Percentiles rank a stretch among this genome's conserved stretches.
These are phyloP conservation scores for Harlomillsia oculata DNA, from an alignment of 1,140 invertebrate genomes.

Conservation along the genomic window DNA sequence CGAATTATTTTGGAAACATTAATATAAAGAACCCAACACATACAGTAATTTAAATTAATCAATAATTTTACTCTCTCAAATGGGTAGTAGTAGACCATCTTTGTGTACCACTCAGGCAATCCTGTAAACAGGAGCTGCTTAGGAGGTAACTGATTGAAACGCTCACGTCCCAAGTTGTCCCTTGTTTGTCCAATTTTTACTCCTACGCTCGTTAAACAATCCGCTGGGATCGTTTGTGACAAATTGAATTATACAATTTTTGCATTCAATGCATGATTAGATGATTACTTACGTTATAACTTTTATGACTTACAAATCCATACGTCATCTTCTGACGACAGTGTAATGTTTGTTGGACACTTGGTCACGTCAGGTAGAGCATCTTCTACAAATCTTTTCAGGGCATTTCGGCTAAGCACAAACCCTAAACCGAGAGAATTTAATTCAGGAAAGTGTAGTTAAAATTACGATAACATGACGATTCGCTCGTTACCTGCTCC, in stretches of 20 bases:
- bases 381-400: conserved; percentile 5
- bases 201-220: conserved; percentile 74
- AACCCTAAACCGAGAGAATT: conserved; percentile 22
- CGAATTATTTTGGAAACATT: neutral
- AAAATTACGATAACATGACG: neutral
- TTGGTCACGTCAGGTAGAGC: conserved; percentile 4
- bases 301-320: neutral
- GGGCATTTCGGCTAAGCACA: conserved; percentile 17
- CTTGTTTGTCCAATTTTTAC: conserved; percentile 76
- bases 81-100: conserved; percentile 46
- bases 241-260: no score
- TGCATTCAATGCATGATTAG: neutral
- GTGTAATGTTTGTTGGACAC: neutral
- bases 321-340: neutral
- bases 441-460: neutral
- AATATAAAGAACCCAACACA: neutral
- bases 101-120: conserved; percentile 76
- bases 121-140: conserved; percentile 86
- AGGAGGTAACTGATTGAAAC: conserved; percentile 87
- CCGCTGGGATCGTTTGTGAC: conserved; percentile 42
- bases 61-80: neutral
- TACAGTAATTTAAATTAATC: neutral
- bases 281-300: no score
- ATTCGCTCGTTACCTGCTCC: conserved; percentile 69
- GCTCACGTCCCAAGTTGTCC: conserved; percentile 67